These are phyloP conservation scores for Bellardia bayeri DNA, from an alignment of 2,888 invertebrate genomes.

Conservation along the genomic window DNA sequence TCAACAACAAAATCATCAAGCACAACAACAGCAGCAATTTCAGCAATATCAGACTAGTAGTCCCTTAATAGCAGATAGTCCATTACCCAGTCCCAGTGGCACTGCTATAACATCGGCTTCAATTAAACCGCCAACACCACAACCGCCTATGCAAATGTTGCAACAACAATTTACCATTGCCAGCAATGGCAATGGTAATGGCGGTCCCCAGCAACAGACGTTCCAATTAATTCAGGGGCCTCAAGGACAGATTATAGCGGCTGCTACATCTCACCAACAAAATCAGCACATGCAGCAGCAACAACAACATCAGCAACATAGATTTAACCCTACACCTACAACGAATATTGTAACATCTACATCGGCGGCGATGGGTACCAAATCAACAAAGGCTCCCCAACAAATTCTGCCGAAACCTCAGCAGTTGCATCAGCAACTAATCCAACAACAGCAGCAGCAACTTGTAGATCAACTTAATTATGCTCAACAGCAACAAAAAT, in stretches of 20 bases:
- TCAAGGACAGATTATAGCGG: constrained; percentile 81
- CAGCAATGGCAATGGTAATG: constrained; percentile 73
- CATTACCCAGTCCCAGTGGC: constrained; percentile 84
- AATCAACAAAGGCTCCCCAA: constrained; percentile 85
- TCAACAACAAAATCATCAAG: constrained; percentile 70
- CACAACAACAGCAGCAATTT: constrained; percentile 78
- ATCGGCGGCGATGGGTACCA: constrained; percentile 71
- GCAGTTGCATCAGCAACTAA: constrained; percentile 75
- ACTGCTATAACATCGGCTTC: constrained; percentile 79
- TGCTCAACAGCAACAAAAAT: constrained; percentile 69
- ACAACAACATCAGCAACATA: constrained; percentile 78
- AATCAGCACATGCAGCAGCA: constrained; percentile 74
- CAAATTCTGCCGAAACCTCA: constrained; percentile 87
- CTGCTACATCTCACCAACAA: constrained; percentile 75
- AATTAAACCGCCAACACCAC: constrained; percentile 80
- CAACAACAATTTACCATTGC: constrained; percentile 82
- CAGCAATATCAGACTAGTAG: constrained; percentile 82
- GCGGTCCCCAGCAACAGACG: constrained; percentile 79
- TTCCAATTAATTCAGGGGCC: constrained; percentile 82
- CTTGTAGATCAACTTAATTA: constrained; percentile 58
- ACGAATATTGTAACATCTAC: constrained; percentile 69
- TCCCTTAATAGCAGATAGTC: constrained; percentile 84
- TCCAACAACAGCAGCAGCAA: constrained; percentile 68
- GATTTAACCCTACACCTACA: constrained; percentile 74
- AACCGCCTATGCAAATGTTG: constrained; percentile 80